Percentiles rank a stretch among this genome's conserved stretches.
These are phyloP conservation scores for Sebastiscus albofasciatus DNA, from an alignment of 2,797 vertebrate genomes.

Conservation along the genomic window DNA sequence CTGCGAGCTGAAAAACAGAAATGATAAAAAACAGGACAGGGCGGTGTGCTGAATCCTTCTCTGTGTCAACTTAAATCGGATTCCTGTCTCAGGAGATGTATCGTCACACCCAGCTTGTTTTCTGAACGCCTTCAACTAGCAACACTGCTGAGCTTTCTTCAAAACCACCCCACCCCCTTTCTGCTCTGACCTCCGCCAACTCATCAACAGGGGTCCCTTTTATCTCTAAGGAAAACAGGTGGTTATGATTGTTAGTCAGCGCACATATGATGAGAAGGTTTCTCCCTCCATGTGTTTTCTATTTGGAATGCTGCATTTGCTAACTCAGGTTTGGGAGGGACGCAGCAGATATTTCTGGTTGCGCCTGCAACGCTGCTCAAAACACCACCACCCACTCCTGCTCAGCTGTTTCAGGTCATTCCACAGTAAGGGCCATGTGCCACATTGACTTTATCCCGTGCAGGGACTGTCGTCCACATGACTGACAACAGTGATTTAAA, in stretches of 20 bases:
- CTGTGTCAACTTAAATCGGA: constrained; percentile 46
- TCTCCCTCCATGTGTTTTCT: constrained; percentile 73
- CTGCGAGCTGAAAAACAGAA: constrained; percentile 12
- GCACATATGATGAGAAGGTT: constrained; percentile 43
- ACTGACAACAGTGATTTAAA: constrained; percentile 20
- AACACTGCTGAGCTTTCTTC: constrained; percentile 52
- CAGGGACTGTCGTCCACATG: constrained; percentile 51
- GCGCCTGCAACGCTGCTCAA: constrained; percentile 59
- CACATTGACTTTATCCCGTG: constrained; percentile 62
- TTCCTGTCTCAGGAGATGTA: constrained; percentile 44
- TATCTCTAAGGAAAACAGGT: constrained; percentile 77
- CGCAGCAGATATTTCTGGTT: constrained; percentile 80
- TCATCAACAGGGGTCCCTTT: constrained; percentile 63
- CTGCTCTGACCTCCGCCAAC: constrained; percentile 45
- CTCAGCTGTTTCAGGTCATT: constrained; percentile 85
- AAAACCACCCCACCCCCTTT: constrained; percentile 10
- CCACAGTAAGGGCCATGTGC: constrained; percentile 73
- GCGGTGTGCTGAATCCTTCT: constrained; percentile 28
- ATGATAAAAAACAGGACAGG: constrained; percentile 35
- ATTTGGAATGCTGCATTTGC: constrained; percentile 79
- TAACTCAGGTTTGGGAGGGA: constrained; percentile 79
- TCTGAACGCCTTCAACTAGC: constrained; percentile 37
- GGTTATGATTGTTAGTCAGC: constrained; percentile 73
- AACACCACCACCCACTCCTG: constrained; percentile 77
- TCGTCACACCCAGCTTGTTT: constrained; percentile 50